A percentile compares a stretch with the other conserved stretches of the same genome.
Conservation (phyloP, 2,113 vertebrate genomes). For the Hipposideros armiger region DNA sequence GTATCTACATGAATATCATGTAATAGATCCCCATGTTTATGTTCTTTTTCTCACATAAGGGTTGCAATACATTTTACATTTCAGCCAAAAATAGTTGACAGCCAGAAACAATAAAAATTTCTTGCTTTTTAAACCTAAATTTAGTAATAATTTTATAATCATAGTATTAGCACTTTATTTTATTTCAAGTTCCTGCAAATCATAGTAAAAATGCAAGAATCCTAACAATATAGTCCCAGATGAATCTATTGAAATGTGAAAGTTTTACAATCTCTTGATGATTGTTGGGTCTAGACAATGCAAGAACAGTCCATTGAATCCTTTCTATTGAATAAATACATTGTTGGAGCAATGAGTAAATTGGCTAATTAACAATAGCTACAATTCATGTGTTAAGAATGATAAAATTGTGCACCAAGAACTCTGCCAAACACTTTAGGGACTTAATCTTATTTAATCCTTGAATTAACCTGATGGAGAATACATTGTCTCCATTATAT, state of each 20-base stretch:
- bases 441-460: not conserved
- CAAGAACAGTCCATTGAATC: not conserved
- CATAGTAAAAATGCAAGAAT: slow-evolving; percentile 37
- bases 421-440: not conserved
- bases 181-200: slow-evolving; percentile 40
- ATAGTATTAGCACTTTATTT: not conserved
- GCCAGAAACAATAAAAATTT: slow-evolving; percentile 37
- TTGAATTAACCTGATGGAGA: slow-evolving; percentile 30
- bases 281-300: not conserved
- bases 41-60: not conserved
- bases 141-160: slow-evolving; percentile 35
- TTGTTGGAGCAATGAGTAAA: not conserved
- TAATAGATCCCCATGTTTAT: not conserved
- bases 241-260: slow-evolving; percentile 28
- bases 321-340: not conserved
- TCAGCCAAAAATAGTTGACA: not conserved
- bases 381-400: not conserved
- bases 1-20: not conserved
- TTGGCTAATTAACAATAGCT: not conserved
- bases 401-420: not conserved
- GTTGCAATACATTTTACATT: not conserved
- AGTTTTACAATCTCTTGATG: slow-evolving; percentile 25
- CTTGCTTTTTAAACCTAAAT: slow-evolving; percentile 38
- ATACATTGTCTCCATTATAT: not conserved
- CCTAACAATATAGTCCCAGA: not conserved